Evolutionary conservation across 2,888 invertebrate genomes (phyloP).

Genomic region (Phalera bucephala): DNA sequence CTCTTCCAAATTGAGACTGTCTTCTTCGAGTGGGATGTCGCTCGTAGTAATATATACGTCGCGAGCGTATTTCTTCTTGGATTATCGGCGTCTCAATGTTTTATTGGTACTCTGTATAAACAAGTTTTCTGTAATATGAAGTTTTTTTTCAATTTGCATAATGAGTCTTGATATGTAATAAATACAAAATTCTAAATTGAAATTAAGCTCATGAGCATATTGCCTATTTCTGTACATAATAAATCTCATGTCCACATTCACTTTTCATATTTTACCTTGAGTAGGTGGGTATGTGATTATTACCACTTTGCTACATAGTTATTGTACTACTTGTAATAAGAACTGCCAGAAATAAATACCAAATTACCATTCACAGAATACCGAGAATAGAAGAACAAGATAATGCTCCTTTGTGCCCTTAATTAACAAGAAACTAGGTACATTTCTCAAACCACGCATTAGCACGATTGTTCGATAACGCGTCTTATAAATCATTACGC

Average conservation of each 20-base stretch:
- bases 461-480: constrained; percentile 5
- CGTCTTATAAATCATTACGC: constrained; percentile 5
- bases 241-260: too few species aligned
- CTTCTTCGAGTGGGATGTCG: constrained; percentile 20
- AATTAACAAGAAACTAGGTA: constrained; percentile 21
- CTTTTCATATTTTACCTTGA: too few species aligned
- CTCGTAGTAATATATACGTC: constrained; percentile 7
- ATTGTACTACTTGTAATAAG: too few species aligned
- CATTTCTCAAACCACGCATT: constrained; percentile 21
- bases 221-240: too few species aligned
- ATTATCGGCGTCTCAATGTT: neutral
- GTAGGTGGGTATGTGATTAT: too few species aligned
- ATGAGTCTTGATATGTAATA: too few species aligned
- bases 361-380: too few species aligned
- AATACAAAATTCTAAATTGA: too few species aligned
- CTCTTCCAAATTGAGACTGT: constrained; percentile 33
- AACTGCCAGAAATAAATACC: too few species aligned
- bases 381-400: constrained; percentile 8
- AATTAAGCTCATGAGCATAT: too few species aligned
- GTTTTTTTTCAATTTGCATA: neutral
- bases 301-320: too few species aligned
- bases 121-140: too few species aligned
- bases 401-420: constrained; percentile 17
- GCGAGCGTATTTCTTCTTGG: constrained; percentile 2
- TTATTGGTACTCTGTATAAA: neutral